These are phyloP conservation scores for Macrophya alboannulata DNA, from an alignment of 2,888 invertebrate genomes.

Conservation along the genomic window DNA sequence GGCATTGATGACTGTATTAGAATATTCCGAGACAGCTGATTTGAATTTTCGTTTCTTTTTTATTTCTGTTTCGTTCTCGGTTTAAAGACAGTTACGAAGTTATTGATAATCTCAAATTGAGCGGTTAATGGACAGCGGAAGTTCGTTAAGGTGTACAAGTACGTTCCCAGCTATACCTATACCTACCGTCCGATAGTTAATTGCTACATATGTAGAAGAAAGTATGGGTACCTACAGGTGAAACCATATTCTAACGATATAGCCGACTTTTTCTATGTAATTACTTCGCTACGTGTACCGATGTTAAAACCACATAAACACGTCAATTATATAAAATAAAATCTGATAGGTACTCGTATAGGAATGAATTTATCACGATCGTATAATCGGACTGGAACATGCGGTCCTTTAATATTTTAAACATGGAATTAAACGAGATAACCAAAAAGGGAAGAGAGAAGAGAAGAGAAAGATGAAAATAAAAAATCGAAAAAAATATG, in stretches of 20 bases:
- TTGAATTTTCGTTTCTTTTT: neutral
- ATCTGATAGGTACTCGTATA: neutral
- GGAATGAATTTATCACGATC: neutral
- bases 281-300: neutral
- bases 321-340: constrained; percentile 32
- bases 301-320: neutral
- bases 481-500: neutral
- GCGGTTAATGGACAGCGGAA: constrained; percentile 41
- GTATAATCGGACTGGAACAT: neutral
- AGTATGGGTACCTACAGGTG: constrained; percentile 42
- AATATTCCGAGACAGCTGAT: constrained; percentile 50
- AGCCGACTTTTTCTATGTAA: neutral
- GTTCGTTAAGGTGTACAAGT: constrained; percentile 51
- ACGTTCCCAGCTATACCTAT: neutral
- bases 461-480: neutral
- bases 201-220: constrained; percentile 7
- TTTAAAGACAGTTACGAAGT: constrained; percentile 6
- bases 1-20: constrained; percentile 47
- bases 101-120: constrained; percentile 47
- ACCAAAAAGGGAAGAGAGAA: neutral
- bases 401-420: neutral
- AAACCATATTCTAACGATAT: constrained; percentile 33
- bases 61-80: neutral
- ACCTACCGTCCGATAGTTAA: constrained; percentile 18
- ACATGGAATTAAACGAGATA: neutral